Percentiles rank a stretch among this genome's conserved stretches.
phyloP scores from a whole-genome alignment of 2,113 vertebrate genomes.

The Shinisaurus crocodilurus region DNA sequence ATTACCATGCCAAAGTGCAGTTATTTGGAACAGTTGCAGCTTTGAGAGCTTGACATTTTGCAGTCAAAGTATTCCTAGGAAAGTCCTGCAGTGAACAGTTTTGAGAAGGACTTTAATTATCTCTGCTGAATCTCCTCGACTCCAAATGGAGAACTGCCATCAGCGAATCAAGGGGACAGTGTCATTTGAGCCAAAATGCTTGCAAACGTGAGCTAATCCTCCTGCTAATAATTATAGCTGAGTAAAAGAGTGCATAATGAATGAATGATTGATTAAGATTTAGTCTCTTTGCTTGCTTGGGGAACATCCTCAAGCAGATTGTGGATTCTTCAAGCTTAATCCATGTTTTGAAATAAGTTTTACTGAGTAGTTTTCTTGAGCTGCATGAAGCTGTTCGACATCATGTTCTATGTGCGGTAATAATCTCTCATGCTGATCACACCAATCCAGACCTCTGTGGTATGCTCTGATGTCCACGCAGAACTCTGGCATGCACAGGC shows the following conservation, averaged over 20 bases:
- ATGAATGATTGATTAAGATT: constrained; percentile 1
- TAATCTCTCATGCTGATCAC: neutral
- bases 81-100: neutral
- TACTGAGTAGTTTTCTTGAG: neutral
- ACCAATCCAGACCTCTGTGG: neutral
- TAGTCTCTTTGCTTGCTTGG: neutral
- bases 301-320: constrained; percentile 3
- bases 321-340: neutral
- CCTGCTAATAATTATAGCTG: neutral
- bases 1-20: neutral
- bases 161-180: neutral
- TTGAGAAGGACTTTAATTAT: neutral
- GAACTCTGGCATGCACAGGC: neutral
- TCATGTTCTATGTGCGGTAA: neutral
- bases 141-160: neutral
- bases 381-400: neutral
- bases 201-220: neutral
- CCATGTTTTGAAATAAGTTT: constrained; percentile 1
- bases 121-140: neutral
- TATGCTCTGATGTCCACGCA: neutral
- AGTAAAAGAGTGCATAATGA: constrained; percentile 5
- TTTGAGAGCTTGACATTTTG: neutral
- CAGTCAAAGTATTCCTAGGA: neutral
- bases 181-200: neutral
- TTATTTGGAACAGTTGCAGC: neutral